Conservation (phyloP, 2,888 invertebrate species). For the Drosophila bunnanda region DNA sequence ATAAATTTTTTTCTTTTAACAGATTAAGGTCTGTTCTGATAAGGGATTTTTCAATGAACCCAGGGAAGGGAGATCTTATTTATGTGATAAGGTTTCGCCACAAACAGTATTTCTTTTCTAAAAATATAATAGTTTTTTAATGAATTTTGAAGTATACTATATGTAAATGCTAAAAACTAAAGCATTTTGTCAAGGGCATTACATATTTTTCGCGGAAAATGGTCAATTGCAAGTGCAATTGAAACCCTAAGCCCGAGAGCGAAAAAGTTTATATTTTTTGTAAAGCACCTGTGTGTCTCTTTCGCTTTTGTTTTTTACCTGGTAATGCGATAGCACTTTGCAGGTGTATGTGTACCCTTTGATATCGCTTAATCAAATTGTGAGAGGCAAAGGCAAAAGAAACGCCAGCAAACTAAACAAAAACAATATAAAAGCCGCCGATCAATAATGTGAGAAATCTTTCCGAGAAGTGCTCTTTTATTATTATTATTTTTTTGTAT, state of each 20-base stretch:
- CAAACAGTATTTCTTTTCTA: background rate
- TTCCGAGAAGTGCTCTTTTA: conserved; percentile 19
- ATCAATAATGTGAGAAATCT: conserved; percentile 37
- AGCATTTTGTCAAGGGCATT: conserved; percentile 20
- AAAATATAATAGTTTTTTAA: background rate
- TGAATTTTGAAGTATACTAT: conserved; percentile 13
- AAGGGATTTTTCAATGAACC: background rate
- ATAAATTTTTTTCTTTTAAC: background rate
- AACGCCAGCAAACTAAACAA: conserved; percentile 15
- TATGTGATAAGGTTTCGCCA: background rate
- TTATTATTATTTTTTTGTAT: background rate
- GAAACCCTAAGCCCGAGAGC: conserved; percentile 35
- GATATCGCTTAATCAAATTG: conserved; percentile 44
- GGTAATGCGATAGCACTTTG: conserved; percentile 46
- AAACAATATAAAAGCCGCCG: conserved; percentile 10
- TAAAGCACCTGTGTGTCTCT: conserved; percentile 54
- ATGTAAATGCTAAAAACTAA: no score
- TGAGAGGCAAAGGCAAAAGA: conserved; percentile 13
- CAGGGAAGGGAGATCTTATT: background rate
- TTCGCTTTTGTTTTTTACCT: conserved; percentile 4
- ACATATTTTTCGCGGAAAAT: conserved; percentile 3
- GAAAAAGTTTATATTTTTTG: conserved; percentile 29
- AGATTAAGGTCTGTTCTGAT: background rate
- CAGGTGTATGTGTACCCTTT: conserved; percentile 31
- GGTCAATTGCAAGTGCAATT: conserved; percentile 25